Base-by-base conservation (phyloP, 2,113 vertebrate genomes). In the Crotophaga sulcirostris region DNA sequence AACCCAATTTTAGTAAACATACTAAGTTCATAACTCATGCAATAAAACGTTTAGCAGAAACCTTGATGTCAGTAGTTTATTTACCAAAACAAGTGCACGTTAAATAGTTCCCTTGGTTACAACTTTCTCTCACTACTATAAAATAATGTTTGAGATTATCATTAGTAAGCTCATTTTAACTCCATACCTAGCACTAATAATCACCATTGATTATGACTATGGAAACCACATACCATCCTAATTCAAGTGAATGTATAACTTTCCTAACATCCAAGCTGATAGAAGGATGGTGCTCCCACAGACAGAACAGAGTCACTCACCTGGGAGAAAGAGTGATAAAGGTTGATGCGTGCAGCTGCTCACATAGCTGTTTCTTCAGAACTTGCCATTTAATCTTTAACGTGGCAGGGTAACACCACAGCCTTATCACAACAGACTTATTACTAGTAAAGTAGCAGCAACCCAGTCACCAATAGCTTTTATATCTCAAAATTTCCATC, bases 101-200 rank as follows among this genome's bases (percentile, higher is more conserved):
- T 63, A 47, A 86, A 56, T 18, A 62, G 68, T 82, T 93, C n/a
- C 88, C 79, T 49, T 81, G 49, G 96, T 78, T 89, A 90, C 82
- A 78, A 51, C 94, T 89, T 87, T 90, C 69, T 83, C 58, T 42
- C 5, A 13, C 59, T 72, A 19, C 56, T 38, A 64, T 79, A 84
- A 94, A 95, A 52, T 45, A 42, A 59, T 10, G 9, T 90, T 81
- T 86, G 83, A 83, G 42, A 69, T n/a, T 56, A 33, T 23, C 29
- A 70, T 52, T 84, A 60, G 18, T 45, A 59, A 72, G 59, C 10
- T 64, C 26, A 19, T 56, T 87, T 66, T 54, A 73, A 73, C 56
- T 81, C n/a, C 3, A 26, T 42, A 84, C 14, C 69, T 17, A 63
- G 67, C 33, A 77, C 56, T 51, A 67, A 80, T 13, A 58, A 54